Percentiles rank a stretch among this genome's conserved stretches.
Conservation (phyloP, 2,113 vertebrate species). For the Regulus satrapa region DNA sequence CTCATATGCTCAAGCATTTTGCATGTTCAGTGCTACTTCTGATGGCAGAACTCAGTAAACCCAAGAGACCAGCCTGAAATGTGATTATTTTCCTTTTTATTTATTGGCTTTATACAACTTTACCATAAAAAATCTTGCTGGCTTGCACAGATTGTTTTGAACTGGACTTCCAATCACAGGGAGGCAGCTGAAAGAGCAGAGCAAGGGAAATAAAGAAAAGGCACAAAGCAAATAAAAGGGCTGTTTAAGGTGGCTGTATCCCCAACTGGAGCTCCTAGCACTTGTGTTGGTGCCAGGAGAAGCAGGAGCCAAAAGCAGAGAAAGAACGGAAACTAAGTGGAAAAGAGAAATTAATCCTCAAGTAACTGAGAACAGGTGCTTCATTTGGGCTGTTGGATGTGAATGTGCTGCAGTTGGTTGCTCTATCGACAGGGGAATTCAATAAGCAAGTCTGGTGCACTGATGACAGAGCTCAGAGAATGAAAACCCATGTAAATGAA, state of each 20-base stretch:
- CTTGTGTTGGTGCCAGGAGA: constrained; percentile 4
- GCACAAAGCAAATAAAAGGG: constrained; percentile 4
- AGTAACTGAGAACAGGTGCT: constrained; percentile 55
- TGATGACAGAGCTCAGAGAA: constrained; percentile 31
- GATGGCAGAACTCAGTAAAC: background rate
- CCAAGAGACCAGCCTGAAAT: background rate
- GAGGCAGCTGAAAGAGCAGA: background rate
- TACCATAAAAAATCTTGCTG: background rate
- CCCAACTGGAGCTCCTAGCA: background rate
- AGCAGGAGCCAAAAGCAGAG: background rate
- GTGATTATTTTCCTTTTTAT: background rate
- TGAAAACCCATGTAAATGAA: constrained; percentile 42
- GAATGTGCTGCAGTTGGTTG: constrained; percentile 41
- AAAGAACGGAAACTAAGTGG: background rate
- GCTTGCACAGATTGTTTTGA: background rate
- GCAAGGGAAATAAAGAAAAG: background rate
- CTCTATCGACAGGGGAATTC: constrained; percentile 38
- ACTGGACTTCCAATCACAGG: background rate
- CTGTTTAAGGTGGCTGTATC: background rate
- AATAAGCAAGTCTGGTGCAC: constrained; percentile 9
- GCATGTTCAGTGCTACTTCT: background rate
- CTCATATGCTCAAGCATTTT: background rate
- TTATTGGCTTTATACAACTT: background rate
- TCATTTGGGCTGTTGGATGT: constrained; percentile 42
- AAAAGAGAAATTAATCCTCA: constrained; percentile 44